Conservation (phyloP, 2,888 invertebrate genomes). For the Drosophila eohydei region DNA sequence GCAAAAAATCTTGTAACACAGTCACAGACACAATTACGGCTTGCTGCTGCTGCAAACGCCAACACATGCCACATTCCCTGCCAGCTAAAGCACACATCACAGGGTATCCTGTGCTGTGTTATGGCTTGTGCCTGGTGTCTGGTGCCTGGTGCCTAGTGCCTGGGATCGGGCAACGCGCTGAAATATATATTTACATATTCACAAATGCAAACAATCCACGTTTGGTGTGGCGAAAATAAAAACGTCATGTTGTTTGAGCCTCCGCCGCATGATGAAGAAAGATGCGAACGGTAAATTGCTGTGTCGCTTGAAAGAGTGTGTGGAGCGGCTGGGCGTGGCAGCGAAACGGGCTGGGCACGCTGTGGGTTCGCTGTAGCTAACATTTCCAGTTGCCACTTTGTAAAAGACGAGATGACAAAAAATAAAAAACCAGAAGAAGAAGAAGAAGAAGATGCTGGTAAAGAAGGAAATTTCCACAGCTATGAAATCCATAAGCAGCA, state of each 20-base stretch:
- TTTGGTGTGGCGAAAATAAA: slow-evolving; percentile 51
- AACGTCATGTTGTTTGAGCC: slow-evolving; percentile 66
- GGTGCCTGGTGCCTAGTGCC: slow-evolving; percentile 23
- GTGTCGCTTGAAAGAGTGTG: slow-evolving; percentile 28
- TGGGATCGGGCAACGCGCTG: slow-evolving; percentile 48
- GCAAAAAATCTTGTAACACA: slow-evolving; percentile 55
- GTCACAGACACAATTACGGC: slow-evolving; percentile 61
- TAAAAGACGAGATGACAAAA: slow-evolving; percentile 60
- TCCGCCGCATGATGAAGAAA: slow-evolving; percentile 61
- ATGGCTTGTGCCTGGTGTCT: slow-evolving; percentile 12
- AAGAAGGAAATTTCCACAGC: slow-evolving; percentile 35
- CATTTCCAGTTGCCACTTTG: slow-evolving; percentile 63
- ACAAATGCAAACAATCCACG: slow-evolving; percentile 65
- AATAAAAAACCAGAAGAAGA: not conserved
- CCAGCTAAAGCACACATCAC: slow-evolving; percentile 5
- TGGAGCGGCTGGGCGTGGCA: not conserved
- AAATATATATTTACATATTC: slow-evolving; percentile 60
- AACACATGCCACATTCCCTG: slow-evolving; percentile 40
- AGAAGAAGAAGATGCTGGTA: slow-evolving; percentile 20
- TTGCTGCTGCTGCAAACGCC: slow-evolving; percentile 28
- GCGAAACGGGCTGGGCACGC: slow-evolving; percentile 1
- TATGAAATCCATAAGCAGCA: slow-evolving; percentile 67
- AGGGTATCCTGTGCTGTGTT: slow-evolving; percentile 21
- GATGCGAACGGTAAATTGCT: slow-evolving; percentile 65
- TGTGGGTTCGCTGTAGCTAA: slow-evolving; percentile 21